phyloP scores from a whole-genome alignment of 1,140 invertebrate genomes.

The Drosophila sp. region DNA sequence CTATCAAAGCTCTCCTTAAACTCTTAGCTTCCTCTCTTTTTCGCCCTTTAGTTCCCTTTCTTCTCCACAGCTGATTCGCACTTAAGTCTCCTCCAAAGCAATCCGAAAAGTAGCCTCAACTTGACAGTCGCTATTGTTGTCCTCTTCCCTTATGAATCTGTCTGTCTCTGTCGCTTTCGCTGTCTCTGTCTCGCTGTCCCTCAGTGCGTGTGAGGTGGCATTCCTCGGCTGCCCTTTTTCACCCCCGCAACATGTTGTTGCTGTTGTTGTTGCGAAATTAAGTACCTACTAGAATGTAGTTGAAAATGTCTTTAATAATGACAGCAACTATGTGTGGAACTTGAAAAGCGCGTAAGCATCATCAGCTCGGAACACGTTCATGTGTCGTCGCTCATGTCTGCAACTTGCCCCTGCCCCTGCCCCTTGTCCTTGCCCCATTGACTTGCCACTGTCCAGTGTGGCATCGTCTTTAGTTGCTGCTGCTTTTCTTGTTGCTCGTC shows the following conservation, averaged over 20 bases:
- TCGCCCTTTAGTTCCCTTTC: not conserved
- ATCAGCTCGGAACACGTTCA: constrained; percentile 68
- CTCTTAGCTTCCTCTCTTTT: not conserved
- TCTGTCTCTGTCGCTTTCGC: not conserved
- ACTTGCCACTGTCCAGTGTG: not conserved
- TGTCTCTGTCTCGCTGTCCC: not conserved
- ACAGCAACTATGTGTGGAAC: constrained; percentile 84
- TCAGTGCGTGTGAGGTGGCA: constrained; percentile 53
- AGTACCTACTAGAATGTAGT: constrained; percentile 83
- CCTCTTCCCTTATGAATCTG: not conserved
- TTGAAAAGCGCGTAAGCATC: constrained; percentile 84
- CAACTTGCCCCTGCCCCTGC: not conserved
- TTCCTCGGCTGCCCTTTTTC: constrained; percentile 24
- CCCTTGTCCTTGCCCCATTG: not conserved
- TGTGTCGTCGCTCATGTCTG: constrained; percentile 52
- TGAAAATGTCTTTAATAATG: constrained; percentile 84
- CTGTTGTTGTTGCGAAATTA: constrained; percentile 64
- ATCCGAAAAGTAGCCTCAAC: not conserved
- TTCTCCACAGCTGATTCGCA: not conserved
- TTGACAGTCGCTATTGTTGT: constrained; percentile 6
- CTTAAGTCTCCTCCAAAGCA: not conserved
- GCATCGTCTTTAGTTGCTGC: constrained; percentile 22
- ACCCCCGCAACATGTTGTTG: constrained; percentile 7
- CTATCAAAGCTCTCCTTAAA: no score
- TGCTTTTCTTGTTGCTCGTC: constrained; percentile 1